Evolutionary conservation across 2,797 vertebrate species (phyloP).

Genomic region (Gymnoscopelus braueri): DNA sequence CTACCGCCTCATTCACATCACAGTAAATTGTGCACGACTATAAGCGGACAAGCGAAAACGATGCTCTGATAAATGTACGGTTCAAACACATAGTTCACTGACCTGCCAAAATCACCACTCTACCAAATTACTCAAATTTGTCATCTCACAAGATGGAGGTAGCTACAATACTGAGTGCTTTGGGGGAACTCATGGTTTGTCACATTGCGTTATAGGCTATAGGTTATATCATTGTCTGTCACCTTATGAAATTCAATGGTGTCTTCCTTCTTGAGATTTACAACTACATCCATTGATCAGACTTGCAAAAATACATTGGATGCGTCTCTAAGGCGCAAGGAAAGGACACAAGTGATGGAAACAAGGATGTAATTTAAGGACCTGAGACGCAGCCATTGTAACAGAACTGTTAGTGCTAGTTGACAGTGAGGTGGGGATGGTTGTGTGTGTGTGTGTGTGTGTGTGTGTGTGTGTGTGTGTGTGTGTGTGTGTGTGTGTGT

Average conservation of each 20-base stretch:
- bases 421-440: too few species aligned
- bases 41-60: constrained; percentile 24
- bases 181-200: neutral
- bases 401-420: too few species aligned
- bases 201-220: constrained; percentile 8
- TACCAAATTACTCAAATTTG: constrained; percentile 25
- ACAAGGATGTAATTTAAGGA: too few species aligned
- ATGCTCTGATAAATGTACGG: constrained; percentile 12
- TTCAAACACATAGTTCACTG: constrained; percentile 22
- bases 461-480: too few species aligned
- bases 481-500: too few species aligned
- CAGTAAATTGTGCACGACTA: constrained; percentile 1
- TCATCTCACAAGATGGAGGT: constrained; percentile 1
- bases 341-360: too few species aligned
- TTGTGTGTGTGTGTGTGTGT: too few species aligned
- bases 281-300: neutral
- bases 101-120: constrained; percentile 14
- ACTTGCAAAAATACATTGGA: neutral
- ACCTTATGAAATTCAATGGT: constrained; percentile 21
- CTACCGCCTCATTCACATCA: neutral
- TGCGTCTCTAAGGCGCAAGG: too few species aligned
- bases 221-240: constrained; percentile 17
- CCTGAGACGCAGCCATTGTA: too few species aligned
- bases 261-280: constrained; percentile 9
- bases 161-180: constrained; percentile 1